phyloP scores from a whole-genome alignment of 2,797 vertebrate species.

The Crax fasciolata region DNA sequence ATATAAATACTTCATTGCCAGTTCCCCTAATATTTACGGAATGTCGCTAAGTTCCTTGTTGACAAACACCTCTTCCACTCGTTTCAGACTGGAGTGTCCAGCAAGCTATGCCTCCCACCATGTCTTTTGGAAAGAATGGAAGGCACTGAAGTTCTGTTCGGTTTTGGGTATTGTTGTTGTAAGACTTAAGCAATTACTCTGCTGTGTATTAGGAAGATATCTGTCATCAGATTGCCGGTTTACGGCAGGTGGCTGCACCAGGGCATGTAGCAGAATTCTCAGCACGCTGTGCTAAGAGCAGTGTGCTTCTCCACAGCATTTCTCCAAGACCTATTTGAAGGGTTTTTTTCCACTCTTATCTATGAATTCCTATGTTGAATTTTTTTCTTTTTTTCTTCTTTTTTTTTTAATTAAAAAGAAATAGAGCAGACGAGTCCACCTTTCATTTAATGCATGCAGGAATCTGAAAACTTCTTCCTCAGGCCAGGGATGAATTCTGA shows the following conservation, averaged over 20 bases:
- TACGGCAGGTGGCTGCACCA: neutral
- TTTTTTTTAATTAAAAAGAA: neutral
- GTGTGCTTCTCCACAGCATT: neutral
- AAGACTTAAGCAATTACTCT: neutral
- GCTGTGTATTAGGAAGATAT: neutral
- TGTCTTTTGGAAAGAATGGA: neutral
- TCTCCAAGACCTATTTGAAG: neutral
- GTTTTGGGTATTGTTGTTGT: rapidly evolving
- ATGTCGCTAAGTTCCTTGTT: neutral
- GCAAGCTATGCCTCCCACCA: neutral
- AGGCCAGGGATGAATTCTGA: neutral
- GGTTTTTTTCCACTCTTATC: neutral
- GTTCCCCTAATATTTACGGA: neutral
- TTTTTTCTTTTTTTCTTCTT: neutral
- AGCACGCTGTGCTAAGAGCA: neutral
- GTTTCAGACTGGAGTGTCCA: neutral
- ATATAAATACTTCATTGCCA: neutral
- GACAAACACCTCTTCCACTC: neutral
- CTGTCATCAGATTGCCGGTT: neutral
- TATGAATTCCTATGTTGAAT: neutral
- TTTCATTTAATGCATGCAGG: neutral
- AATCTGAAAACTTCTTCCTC: neutral
- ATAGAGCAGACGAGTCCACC: neutral
- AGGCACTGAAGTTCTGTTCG: neutral
- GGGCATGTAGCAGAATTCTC: neutral